phyloP scores from a whole-genome alignment of 2,888 invertebrate species.

The Synanthedon vespiformis region DNA sequence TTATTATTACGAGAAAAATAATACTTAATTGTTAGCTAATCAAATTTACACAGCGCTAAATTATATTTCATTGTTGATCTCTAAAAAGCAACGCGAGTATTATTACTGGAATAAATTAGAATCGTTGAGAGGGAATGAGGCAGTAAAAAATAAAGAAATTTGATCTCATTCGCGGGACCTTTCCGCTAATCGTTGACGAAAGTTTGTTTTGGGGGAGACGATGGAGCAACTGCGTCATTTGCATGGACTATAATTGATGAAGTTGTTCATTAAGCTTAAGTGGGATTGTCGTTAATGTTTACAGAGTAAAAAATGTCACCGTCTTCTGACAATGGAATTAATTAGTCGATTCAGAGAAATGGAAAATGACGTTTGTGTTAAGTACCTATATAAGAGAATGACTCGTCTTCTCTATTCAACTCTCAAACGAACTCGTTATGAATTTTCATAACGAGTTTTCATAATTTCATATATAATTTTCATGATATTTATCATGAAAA shows the following conservation, averaged over 20 bases:
- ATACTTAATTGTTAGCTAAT: neutral
- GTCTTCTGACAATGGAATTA: neutral
- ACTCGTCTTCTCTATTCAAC: no score
- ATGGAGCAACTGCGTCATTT: constrained; percentile 7
- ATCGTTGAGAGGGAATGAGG: constrained; percentile 17
- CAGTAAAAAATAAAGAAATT: constrained; percentile 32
- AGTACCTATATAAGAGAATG: no score
- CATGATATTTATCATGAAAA: no score
- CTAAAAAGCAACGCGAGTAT: neutral
- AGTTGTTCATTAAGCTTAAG: constrained; percentile 60
- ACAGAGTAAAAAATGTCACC: constrained; percentile 25
- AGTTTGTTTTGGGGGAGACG: constrained; percentile 21
- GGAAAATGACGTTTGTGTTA: no score
- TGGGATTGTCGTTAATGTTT: constrained; percentile 49
- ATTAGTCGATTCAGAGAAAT: neutral
- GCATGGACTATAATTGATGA: constrained; percentile 48
- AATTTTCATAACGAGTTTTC: no score
- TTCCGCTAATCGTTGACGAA: constrained; percentile 34
- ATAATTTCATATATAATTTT: no score
- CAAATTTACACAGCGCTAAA: neutral
- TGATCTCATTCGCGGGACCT: constrained; percentile 23
- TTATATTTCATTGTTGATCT: neutral
- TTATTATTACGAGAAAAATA: no score
- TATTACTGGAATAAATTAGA: constrained; percentile 28
- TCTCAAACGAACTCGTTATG: no score